Conservation (phyloP, 1,140 invertebrate species). For the Elysia chlorotica region DNA sequence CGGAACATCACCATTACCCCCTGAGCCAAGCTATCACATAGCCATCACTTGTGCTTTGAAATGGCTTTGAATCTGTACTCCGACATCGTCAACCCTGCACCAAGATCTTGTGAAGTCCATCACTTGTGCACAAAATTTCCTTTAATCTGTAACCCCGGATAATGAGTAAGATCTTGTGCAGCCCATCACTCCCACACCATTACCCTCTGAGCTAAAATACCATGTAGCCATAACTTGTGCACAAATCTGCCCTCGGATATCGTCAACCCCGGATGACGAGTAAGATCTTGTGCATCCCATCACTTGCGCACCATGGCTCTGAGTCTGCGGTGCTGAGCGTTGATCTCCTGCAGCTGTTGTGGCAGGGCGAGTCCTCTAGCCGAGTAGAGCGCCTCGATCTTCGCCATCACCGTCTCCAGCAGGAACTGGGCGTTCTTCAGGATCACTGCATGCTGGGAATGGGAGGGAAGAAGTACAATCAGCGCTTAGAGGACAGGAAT, state of each 20-base stretch:
- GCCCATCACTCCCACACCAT: background rate
- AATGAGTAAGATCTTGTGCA: background rate
- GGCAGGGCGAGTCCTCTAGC: conserved; percentile 36
- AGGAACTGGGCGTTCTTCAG: conserved; percentile 68
- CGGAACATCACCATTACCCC: too few relatives aligned
- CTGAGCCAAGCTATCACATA: too few relatives aligned
- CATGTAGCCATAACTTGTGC: background rate
- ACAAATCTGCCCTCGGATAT: background rate
- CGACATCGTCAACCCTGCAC: too few relatives aligned
- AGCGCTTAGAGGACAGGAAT: too few relatives aligned
- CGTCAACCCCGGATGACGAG: background rate
- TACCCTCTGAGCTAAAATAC: background rate
- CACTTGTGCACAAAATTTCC: background rate
- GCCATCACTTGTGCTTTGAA: too few relatives aligned
- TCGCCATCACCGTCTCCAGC: conserved; percentile 63
- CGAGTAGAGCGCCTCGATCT: conserved; percentile 58
- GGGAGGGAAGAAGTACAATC: too few relatives aligned
- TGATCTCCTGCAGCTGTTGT: conserved; percentile 30
- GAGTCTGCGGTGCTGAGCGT: conserved; percentile 10
- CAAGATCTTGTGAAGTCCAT: too few relatives aligned
- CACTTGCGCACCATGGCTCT: conserved; percentile 12
- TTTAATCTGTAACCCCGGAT: background rate
- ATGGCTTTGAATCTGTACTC: too few relatives aligned
- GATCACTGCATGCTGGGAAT: conserved; percentile 65
- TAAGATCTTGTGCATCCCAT: background rate